Percentiles rank a stretch among this genome's conserved stretches.
phyloP scores from a whole-genome alignment of 1,140 invertebrate genomes.

The Hycleus cichorii region DNA sequence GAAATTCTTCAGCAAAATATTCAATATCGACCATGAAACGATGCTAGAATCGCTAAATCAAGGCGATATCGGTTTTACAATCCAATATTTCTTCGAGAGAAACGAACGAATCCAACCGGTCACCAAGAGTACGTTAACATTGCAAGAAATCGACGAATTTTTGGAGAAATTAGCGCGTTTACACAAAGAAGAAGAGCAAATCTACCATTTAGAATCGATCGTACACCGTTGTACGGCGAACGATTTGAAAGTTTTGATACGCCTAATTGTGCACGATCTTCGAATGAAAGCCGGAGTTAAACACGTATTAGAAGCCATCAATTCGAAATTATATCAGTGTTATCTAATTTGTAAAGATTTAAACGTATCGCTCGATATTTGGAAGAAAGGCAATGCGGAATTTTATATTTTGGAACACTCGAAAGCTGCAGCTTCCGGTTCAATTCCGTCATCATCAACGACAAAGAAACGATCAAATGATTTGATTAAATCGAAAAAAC shows the following conservation, averaged over 20 bases:
- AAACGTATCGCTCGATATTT: no score
- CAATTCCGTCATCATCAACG: no score
- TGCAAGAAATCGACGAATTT: slow-evolving; percentile 73
- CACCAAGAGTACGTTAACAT: slow-evolving; percentile 61
- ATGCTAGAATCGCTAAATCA: slow-evolving; percentile 83
- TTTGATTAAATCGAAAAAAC: no score
- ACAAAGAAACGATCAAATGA: no score
- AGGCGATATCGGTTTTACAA: slow-evolving; percentile 84
- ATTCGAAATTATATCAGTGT: slow-evolving; percentile 48
- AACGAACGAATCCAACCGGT: slow-evolving; percentile 54
- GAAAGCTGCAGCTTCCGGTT: no score
- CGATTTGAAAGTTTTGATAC: slow-evolving; percentile 80
- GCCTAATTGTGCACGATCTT: slow-evolving; percentile 85
- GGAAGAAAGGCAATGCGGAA: no score
- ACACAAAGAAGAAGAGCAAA: slow-evolving; percentile 87
- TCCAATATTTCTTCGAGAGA: slow-evolving; percentile 70
- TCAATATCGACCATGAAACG: slow-evolving; percentile 61
- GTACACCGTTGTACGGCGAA: slow-evolving; percentile 71
- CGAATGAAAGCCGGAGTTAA: slow-evolving; percentile 88
- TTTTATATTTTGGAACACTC: no score
- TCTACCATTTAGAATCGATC: slow-evolving; percentile 59
- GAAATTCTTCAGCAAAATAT: slow-evolving; percentile 80
- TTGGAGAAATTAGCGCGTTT: slow-evolving; percentile 63
- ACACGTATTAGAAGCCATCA: slow-evolving; percentile 79
- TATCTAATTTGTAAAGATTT: no score